These are phyloP conservation scores for Baccha elongata DNA, from an alignment of 2,888 invertebrate genomes.

Conservation along the genomic window DNA sequence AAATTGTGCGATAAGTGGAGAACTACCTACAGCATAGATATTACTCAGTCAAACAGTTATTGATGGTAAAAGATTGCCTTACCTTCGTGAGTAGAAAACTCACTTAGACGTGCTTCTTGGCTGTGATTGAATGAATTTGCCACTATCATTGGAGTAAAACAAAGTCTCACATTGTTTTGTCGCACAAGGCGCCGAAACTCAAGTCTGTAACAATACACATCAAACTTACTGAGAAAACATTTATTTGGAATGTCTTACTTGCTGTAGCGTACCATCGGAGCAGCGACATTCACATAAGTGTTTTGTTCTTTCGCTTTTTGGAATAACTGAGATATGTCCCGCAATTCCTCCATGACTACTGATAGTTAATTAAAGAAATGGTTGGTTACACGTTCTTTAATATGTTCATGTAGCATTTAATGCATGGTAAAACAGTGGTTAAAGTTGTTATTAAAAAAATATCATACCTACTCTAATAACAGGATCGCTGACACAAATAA, in stretches of 20 bases:
- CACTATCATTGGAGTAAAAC: conserved; percentile 98
- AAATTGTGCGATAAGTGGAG: conserved; percentile 96
- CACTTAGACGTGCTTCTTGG: conserved; percentile 91
- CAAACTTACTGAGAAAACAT: neutral
- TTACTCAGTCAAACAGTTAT: neutral
- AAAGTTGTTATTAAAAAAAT: too few relatives aligned
- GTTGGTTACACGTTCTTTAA: too few relatives aligned
- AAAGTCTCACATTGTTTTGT: conserved; percentile 92
- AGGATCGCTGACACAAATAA: too few relatives aligned
- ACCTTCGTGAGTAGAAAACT: conserved; percentile 88
- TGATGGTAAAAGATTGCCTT: conserved; percentile 36
- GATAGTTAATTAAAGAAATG: too few relatives aligned
- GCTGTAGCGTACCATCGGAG: conserved; percentile 98
- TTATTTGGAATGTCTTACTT: conserved; percentile 83
- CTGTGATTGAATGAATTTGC: conserved; percentile 96
- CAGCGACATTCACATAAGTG: conserved; percentile 90
- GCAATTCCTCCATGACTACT: conserved; percentile 43
- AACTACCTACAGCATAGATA: conserved; percentile 84
- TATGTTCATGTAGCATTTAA: too few relatives aligned
- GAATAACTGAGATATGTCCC: conserved; percentile 87
- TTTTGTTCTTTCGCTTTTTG: conserved; percentile 83
- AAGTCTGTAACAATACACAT: conserved; percentile 84
- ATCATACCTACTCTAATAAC: too few relatives aligned
- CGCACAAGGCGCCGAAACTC: conserved; percentile 90
- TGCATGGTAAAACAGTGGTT: too few relatives aligned